Evolutionary conservation across 2,888 invertebrate genomes (phyloP).

Genomic region (Spialia ferax): DNA sequence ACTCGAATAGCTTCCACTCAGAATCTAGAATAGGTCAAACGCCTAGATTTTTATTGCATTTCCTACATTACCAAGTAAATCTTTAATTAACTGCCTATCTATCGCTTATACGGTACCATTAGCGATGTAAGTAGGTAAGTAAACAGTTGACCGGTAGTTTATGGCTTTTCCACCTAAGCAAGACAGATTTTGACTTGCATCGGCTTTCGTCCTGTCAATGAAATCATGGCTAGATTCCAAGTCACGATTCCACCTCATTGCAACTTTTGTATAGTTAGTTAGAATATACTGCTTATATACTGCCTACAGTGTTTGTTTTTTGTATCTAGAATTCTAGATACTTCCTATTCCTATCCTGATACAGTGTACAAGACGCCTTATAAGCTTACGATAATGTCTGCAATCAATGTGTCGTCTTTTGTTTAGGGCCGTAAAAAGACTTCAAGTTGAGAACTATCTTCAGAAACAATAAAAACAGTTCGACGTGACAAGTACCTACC

Average conservation of each 20-base stretch:
- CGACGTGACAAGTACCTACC: no score
- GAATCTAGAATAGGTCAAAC: no score
- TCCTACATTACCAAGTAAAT: neutral
- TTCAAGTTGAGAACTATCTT: no score
- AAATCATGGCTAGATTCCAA: conserved; percentile 20
- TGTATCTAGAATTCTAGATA: neutral
- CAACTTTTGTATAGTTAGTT: conserved; percentile 13
- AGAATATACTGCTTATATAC: neutral
- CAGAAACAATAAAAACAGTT: no score
- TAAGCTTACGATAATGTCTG: no score
- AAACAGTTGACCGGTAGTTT: conserved; percentile 11
- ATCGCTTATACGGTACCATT: neutral
- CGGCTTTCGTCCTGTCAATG: conserved; percentile 6
- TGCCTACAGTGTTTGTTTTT: neutral
- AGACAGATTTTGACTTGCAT: conserved; percentile 28
- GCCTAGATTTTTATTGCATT: neutral
- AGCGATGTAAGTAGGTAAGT: conserved; percentile 24
- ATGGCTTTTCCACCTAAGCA: conserved; percentile 21
- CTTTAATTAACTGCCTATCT: neutral
- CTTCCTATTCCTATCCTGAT: no score
- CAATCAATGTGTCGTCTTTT: no score
- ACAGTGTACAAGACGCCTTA: no score
- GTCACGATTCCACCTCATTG: conserved; percentile 22
- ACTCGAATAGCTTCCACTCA: no score
- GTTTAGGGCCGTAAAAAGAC: no score